Base-by-base conservation (phyloP, 2,888 invertebrate genomes). In the Sialis fuliginosa region DNA sequence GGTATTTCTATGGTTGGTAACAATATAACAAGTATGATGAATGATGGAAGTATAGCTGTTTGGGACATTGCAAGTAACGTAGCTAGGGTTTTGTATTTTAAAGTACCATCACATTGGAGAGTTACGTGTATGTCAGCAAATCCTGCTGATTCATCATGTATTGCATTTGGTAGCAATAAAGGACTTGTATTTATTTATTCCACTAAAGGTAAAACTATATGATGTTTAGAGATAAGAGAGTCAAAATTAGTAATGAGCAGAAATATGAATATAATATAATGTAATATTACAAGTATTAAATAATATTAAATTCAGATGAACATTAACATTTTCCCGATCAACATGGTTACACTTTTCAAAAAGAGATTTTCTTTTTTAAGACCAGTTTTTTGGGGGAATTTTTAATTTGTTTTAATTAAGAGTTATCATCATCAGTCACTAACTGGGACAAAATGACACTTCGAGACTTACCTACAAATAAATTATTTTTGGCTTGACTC, bases 131-230 rank as follows among this genome's bases (percentile, higher is more conserved):
- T 79, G 33, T 65, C 74, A 4, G 69, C 71, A 44, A 77, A 76
- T 54, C 76, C 77, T 0, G 73, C 75, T 56, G 64, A 70, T 31
- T 54, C 63, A 10, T 66, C 71, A 56, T 54, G 72, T 7, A 62
- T 74, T 31, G 79, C 78, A 31, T 62, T 79, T 53, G 81, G 80
- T 51, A 64, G 67, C 45, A 71, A 68, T 54, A 63, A 55, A 51
- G 77, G 76, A 9, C 56, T 70, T 37, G 60, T 75, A 44, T 58
- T 67, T 46, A 59, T 76, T 32, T 59, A 68, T 5, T 67, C 69
- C 54, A 56, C 68, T 44, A 62, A 64, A 60, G 65, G 71, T 69
- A 59, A 59, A 59, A 53, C 33, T 42, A 22, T 37, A 35, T 43
- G 3, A 9, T 47, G 30, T 43, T 33, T 41, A 6, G n/a, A 33